phyloP scores from a whole-genome alignment of 2,113 vertebrate genomes.

The Copsychus sechellarum region DNA sequence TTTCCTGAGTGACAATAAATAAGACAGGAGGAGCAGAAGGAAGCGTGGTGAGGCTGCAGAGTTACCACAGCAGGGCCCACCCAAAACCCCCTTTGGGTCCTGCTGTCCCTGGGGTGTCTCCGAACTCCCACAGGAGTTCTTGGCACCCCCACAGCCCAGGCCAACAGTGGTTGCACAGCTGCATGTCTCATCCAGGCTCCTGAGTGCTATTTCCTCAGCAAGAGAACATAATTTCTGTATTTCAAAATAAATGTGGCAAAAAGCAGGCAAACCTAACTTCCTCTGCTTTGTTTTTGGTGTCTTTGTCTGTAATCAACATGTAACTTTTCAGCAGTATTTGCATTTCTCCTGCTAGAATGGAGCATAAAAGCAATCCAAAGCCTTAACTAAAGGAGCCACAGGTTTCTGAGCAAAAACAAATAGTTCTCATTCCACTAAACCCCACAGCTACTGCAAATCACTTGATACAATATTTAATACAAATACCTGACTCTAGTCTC shows the following conservation, averaged over 20 bases:
- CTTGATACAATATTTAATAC: constrained; percentile 43
- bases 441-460: constrained; percentile 24
- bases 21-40: background rate
- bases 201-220: background rate
- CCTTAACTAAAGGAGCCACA: background rate
- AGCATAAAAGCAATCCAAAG: constrained; percentile 14
- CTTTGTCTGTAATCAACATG: background rate
- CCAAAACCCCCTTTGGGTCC: fast-evolving
- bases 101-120: background rate
- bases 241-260: background rate
- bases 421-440: constrained; percentile 16
- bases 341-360: background rate
- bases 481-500: background rate
- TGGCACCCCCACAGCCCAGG: background rate
- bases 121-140: fast-evolving
- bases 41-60: fast-evolving
- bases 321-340: background rate
- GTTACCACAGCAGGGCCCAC: fast-evolving
- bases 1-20: no score
- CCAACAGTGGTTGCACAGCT: fast-evolving
- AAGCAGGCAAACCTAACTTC: background rate
- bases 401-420: constrained; percentile 13
- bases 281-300: background rate
- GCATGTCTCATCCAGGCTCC: background rate
- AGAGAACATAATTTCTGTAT: background rate